Evolutionary conservation across 2,888 invertebrate species (phyloP).

Genomic region (Drepanosiphum platanoidis): DNA sequence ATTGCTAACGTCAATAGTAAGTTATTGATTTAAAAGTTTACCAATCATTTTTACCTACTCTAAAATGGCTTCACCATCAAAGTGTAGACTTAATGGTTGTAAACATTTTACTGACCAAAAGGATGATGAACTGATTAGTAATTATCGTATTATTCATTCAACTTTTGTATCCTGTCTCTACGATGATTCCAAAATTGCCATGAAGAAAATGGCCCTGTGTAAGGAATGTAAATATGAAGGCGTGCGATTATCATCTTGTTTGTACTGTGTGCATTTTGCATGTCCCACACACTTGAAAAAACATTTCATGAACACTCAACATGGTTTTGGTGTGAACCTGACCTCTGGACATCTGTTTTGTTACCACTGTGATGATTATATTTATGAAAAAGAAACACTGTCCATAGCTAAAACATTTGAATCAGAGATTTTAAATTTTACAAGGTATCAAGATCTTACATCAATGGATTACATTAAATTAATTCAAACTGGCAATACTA

Average conservation of each 20-base stretch:
- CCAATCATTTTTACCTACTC: conserved; percentile 31
- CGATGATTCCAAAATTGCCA: conserved; percentile 26
- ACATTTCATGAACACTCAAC: conserved; percentile 83
- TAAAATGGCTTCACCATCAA: conserved; percentile 36
- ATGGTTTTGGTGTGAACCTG: conserved; percentile 81
- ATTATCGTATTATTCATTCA: conserved; percentile 50
- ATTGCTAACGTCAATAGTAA: conserved; percentile 42
- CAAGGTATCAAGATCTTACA: not conserved
- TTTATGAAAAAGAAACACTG: conserved; percentile 68
- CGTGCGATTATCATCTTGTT: conserved; percentile 83
- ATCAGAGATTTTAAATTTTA: conserved; percentile 19
- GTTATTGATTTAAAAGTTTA: conserved; percentile 39
- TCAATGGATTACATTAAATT: conserved; percentile 33
- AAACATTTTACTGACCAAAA: conserved; percentile 38
- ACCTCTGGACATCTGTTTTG: conserved; percentile 90
- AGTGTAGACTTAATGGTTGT: conserved; percentile 25
- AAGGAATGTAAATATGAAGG: conserved; percentile 82
- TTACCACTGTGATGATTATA: conserved; percentile 89
- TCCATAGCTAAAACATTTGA: conserved; percentile 16
- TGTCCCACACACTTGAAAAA: conserved; percentile 86
- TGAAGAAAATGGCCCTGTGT: conserved; percentile 71
- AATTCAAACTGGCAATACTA: conserved; percentile 8
- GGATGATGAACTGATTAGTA: conserved; percentile 39
- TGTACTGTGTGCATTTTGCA: conserved; percentile 93
- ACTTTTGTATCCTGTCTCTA: conserved; percentile 45